Evolutionary conservation across 1,140 invertebrate species (phyloP).

Genomic region (Steinernema khuongi): DNA sequence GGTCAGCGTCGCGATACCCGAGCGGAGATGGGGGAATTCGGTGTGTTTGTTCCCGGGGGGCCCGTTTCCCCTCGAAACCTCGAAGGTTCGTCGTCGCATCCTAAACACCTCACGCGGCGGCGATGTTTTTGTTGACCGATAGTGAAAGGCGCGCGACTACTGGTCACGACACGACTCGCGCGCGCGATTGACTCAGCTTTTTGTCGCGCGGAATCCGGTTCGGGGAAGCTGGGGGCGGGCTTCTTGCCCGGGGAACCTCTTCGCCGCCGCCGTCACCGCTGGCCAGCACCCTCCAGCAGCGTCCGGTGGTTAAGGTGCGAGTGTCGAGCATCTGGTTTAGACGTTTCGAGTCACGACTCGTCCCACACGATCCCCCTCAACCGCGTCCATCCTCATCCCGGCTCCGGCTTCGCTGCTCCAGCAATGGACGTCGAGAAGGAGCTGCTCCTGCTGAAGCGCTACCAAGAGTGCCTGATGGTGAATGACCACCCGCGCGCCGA

Average conservation of each 20-base stretch:
- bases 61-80: neutral
- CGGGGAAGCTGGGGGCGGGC: conserved; percentile 13
- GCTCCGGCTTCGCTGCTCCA: neutral
- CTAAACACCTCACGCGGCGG: conserved; percentile 15
- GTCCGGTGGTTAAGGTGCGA: conserved; percentile 5
- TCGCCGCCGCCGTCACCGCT: neutral
- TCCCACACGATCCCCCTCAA: neutral
- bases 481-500: neutral
- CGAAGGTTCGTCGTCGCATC: neutral
- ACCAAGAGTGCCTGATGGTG: neutral
- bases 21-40: too few relatives aligned
- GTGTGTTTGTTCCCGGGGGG: neutral
- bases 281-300: neutral
- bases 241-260: neutral
- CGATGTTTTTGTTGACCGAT: conserved; percentile 11
- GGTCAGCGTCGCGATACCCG: neutral
- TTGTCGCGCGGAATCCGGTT: conserved; percentile 3
- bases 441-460: conserved; percentile 8
- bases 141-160: conserved; percentile 3
- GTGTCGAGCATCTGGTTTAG: conserved; percentile 5
- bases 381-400: neutral
- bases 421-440: conserved; percentile 5
- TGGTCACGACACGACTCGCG: neutral
- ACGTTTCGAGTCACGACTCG: conserved; percentile 15
- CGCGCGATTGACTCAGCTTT: conserved; percentile 9